Conservation (phyloP, 1,140 invertebrate genomes). For the Euwallacea fornicatus region DNA sequence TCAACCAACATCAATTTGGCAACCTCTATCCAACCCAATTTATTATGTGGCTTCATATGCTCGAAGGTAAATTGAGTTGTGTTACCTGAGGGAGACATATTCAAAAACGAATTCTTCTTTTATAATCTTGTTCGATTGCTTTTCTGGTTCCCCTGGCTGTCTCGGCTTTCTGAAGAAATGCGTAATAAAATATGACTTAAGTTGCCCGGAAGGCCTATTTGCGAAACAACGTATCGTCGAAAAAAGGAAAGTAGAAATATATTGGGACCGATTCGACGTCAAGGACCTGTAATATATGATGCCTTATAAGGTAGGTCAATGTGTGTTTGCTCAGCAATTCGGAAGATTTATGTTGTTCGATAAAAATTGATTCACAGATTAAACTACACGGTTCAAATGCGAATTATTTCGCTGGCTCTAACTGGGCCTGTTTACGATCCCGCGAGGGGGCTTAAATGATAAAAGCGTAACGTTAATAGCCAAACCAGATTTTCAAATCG, state of each 20-base stretch:
- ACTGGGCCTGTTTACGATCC: constrained; percentile 10
- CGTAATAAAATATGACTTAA: constrained; percentile 20
- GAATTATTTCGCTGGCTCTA: constrained; percentile 15
- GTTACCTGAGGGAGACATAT: not conserved
- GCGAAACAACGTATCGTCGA: constrained; percentile 1
- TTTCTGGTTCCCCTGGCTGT: not conserved
- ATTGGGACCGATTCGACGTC: not conserved
- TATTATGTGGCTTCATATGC: not conserved
- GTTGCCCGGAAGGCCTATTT: constrained; percentile 13
- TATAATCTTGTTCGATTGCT: constrained; percentile 1
- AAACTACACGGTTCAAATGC: constrained; percentile 7
- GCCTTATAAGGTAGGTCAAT: not conserved
- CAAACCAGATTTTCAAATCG: constrained; percentile 23
- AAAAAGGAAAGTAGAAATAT: constrained; percentile 8
- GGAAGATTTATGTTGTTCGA: not conserved
- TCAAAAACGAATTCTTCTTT: constrained; percentile 10
- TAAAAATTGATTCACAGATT: not conserved
- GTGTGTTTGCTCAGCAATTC: not conserved
- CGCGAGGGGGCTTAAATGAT: constrained; percentile 21
- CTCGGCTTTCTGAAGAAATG: constrained; percentile 16
- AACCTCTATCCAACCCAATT: no score
- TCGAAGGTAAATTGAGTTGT: constrained; percentile 1
- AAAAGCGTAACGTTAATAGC: constrained; percentile 20
- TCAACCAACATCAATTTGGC: no score
- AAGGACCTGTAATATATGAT: constrained; percentile 7